Evolutionary conservation across 2,113 vertebrate species (phyloP).

Genomic region (Nothoprocta perdicaria): DNA sequence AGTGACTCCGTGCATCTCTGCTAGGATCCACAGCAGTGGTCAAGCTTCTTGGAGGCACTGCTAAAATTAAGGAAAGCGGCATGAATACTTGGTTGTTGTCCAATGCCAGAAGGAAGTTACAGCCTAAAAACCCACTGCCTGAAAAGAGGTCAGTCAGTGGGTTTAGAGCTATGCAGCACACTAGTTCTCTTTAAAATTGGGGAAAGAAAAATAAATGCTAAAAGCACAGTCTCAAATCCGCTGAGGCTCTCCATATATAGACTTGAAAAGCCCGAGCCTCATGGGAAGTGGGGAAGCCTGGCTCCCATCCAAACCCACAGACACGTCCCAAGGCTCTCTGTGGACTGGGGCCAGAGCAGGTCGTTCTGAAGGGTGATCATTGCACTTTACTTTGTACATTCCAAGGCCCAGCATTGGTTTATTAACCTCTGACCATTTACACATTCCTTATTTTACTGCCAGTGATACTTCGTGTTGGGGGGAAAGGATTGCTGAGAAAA

Average conservation of each 20-base stretch:
- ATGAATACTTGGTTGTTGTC: constrained; percentile 54
- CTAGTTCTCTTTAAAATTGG: constrained; percentile 43
- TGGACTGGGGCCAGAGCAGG: not conserved
- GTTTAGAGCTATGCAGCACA: constrained; percentile 40
- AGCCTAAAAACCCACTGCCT: not conserved
- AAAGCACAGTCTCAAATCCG: not conserved
- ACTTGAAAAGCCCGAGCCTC: constrained; percentile 18
- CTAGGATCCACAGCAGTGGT: constrained; percentile 2
- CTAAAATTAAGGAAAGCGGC: constrained; percentile 39
- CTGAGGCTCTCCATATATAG: not conserved
- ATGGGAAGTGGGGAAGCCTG: constrained; percentile 21
- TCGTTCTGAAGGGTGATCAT: not conserved
- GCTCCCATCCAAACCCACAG: constrained; percentile 43
- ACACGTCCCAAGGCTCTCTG: constrained; percentile 5
- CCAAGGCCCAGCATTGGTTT: not conserved
- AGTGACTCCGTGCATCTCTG: not conserved
- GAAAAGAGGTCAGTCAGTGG: constrained; percentile 42
- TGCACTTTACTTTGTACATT: not conserved
- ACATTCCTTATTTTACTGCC: not conserved
- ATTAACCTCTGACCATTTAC: not conserved
- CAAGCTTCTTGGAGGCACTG: constrained; percentile 33
- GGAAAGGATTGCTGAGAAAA: not conserved
- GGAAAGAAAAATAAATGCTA: constrained; percentile 60
- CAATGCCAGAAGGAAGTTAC: constrained; percentile 56
- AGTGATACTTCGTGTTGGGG: too few species aligned